Percentiles rank a stretch among this genome's conserved stretches.
Conservation (phyloP, 1,140 invertebrate species). For the Brachionus koreanus region DNA sequence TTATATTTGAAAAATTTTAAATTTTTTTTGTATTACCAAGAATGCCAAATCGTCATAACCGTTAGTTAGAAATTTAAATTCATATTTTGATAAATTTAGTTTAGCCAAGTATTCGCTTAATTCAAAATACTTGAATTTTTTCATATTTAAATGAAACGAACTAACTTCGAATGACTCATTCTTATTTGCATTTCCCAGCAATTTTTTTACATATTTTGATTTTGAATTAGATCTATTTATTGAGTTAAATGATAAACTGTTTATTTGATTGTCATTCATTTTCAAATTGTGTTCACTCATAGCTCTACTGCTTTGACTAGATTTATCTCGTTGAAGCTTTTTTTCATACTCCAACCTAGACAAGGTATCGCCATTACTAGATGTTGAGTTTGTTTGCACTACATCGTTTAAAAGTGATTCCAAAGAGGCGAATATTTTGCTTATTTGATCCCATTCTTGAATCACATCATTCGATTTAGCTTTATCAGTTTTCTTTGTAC, state of each 20-base stretch:
- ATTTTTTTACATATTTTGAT: not conserved
- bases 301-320: not conserved
- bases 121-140: constrained; percentile 35
- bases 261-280: not conserved
- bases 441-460: constrained; percentile 43
- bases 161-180: not conserved
- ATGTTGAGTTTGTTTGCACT: not conserved
- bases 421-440: constrained; percentile 36
- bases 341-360: not conserved
- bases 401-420: constrained; percentile 31
- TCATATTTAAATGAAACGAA: constrained; percentile 36
- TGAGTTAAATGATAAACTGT: not conserved
- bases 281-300: constrained; percentile 24
- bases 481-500: not conserved
- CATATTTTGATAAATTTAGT: constrained; percentile 13
- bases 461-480: not conserved
- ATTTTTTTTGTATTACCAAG: not conserved
- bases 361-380: not conserved
- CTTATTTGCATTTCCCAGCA: not conserved
- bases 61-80: constrained; percentile 42
- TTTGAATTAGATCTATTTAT: constrained; percentile 1
- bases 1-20: not conserved
- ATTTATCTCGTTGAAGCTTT: not conserved
- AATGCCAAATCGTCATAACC: constrained; percentile 21
- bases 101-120: constrained; percentile 13